phyloP scores from a whole-genome alignment of 2,113 vertebrate species.

The Upupa epops region DNA sequence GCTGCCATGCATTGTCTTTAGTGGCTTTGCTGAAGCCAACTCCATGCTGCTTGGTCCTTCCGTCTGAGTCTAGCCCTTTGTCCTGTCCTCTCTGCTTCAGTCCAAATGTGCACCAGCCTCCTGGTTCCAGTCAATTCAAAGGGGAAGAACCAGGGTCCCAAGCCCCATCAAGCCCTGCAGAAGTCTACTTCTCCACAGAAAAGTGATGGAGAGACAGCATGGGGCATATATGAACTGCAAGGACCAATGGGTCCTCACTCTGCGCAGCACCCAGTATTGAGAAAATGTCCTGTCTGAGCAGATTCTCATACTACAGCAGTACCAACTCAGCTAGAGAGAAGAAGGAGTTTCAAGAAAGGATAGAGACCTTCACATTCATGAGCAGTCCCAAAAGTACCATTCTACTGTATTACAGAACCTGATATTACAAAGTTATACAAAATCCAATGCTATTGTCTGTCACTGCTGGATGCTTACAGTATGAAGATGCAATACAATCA shows the following conservation, averaged over 20 bases:
- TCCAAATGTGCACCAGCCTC: not conserved
- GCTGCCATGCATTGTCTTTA: not conserved
- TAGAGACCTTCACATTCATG: not conserved
- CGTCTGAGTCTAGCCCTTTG: not conserved
- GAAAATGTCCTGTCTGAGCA: no score
- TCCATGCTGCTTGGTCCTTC: not conserved
- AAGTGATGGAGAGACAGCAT: not conserved
- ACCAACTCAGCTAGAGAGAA: not conserved
- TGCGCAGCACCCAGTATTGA: no score
- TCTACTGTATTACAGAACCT: not conserved
- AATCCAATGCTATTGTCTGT: not conserved
- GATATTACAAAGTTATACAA: not conserved
- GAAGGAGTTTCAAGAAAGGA: not conserved
- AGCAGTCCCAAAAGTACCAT: not conserved
- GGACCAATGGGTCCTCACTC: not conserved
- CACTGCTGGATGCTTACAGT: not conserved
- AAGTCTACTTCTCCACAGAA: not conserved
- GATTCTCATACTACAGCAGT: not conserved
- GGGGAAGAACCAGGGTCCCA: not conserved
- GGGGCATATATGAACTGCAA: not conserved
- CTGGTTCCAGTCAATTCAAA: not conserved
- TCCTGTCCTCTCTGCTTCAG: not conserved
- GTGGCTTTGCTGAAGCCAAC: not conserved
- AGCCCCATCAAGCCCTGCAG: fast-evolving
- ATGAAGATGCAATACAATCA: not conserved